These are phyloP conservation scores for Aplocera efformata DNA, from an alignment of 2,888 invertebrate species.

Conservation along the genomic window DNA sequence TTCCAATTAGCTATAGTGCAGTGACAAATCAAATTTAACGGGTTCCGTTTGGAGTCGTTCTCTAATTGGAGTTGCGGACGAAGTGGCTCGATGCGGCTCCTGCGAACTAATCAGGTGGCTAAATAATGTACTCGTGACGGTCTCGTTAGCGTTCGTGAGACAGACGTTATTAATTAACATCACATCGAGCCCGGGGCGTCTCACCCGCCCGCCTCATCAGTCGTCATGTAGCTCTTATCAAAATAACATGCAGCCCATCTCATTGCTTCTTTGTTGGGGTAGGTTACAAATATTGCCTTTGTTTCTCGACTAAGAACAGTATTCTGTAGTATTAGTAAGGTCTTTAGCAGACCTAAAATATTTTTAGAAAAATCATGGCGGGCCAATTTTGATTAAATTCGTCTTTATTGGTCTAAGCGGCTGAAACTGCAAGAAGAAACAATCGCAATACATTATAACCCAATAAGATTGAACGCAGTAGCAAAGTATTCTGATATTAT, in stretches of 20 bases:
- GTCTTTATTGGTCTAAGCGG: no score
- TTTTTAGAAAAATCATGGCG: no score
- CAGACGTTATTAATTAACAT: constrained; percentile 79
- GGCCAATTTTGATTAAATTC: no score
- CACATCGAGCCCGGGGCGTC: constrained; percentile 45
- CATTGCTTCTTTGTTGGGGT: constrained; percentile 7
- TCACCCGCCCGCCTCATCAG: constrained; percentile 21
- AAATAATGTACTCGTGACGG: constrained; percentile 78
- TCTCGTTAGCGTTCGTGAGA: constrained; percentile 74
- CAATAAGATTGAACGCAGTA: no score
- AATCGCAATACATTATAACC: no score
- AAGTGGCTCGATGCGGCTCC: constrained; percentile 41
- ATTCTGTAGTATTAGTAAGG: no score
- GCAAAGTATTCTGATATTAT: no score
- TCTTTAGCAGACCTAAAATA: no score
- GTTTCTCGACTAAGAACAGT: constrained; percentile 1
- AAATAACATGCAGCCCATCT: constrained; percentile 5
- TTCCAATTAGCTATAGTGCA: constrained; percentile 73
- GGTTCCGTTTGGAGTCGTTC: constrained; percentile 54
- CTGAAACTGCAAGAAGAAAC: no score
- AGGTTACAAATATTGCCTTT: constrained; percentile 12
- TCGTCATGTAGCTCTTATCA: constrained; percentile 7
- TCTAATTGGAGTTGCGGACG: constrained; percentile 73
- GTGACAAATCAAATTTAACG: constrained; percentile 70
- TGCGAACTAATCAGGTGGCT: constrained; percentile 77